Base-by-base conservation (phyloP, 1,140 invertebrate genomes). In the Drosophila kohkoa region DNA sequence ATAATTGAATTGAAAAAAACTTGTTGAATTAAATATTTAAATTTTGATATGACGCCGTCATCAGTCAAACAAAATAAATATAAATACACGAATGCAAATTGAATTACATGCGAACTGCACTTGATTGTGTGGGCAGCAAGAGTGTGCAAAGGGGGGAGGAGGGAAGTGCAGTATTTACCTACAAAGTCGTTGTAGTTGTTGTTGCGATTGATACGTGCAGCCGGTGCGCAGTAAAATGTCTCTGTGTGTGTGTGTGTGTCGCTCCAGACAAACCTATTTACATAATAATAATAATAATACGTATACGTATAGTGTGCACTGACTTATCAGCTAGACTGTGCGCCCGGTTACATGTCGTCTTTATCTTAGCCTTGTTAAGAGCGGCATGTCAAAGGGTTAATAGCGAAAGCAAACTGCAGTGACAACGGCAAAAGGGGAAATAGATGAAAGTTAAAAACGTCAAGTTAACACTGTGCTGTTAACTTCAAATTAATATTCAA, bases 21-120 rank as follows among this genome's bases (percentile, higher is more conserved):
- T 86, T 86, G 79, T 82, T 86, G 79, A 86, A 86, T 86, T 81
- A 81, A 86, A 86, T 86, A 86, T 86, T 86, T 81, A 86, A 86
- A 86, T 81, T 69, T 64, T 30, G 38, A 38, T 72, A 43, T 59
- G 51, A 54, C 59, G 54, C 45, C 41, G 55, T 35, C 38, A 35
- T 45, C 55, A 69, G 46, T 77, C 72, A 69, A 76, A 77, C 72
- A 82, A 79, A 65, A 76, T 82, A 32, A 30, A 57, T 45, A 59
- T 13, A 62, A 35, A 74, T 80, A 74, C 76, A 82, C 77, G 83
- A 83, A 83, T 83, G 81, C 62, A 73, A 82, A 83, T 83, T 79
- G 49, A 83, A 78, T 83, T 83, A 80, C 68, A 55, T 67, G 57
- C 30, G 32, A 54, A 46, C 13, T 25, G 3, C 28, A 5, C 28